phyloP scores from a whole-genome alignment of 1,140 invertebrate genomes.

The Druon quercuslanigerum region DNA sequence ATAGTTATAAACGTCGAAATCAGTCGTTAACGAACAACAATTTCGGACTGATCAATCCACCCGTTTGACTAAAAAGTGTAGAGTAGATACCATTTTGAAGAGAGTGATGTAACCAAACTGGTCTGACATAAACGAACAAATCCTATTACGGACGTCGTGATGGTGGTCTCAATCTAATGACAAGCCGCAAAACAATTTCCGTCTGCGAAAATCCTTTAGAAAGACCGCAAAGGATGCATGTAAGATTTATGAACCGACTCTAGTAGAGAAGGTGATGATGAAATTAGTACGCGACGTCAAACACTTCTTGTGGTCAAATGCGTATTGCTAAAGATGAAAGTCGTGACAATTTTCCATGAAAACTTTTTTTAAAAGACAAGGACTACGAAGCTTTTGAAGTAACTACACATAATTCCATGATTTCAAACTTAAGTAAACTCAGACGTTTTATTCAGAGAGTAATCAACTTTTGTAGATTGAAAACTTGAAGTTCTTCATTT shows the following conservation, averaged over 20 bases:
- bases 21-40: conserved; percentile 26
- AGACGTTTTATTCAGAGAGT: too few species aligned
- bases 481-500: too few species aligned
- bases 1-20: conserved; percentile 29
- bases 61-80: conserved; percentile 35
- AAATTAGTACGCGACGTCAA: conserved; percentile 23
- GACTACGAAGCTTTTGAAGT: too few species aligned
- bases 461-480: too few species aligned
- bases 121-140: conserved; percentile 1
- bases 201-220: conserved; percentile 13
- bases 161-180: neutral
- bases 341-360: conserved; percentile 5
- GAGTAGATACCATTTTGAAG: conserved; percentile 30
- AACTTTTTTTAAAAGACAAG: neutral
- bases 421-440: too few species aligned
- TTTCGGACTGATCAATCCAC: neutral
- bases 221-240: neutral
- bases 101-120: conserved; percentile 9
- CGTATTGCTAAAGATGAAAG: neutral
- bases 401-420: too few species aligned
- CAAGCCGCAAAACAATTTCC: conserved; percentile 18
- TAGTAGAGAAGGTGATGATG: conserved; percentile 9
- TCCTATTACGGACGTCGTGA: conserved; percentile 4
- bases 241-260: conserved; percentile 10
- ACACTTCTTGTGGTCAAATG: conserved; percentile 6